Base-by-base conservation (phyloP, 1,140 invertebrate species). In the Cecropterus lyciades region DNA sequence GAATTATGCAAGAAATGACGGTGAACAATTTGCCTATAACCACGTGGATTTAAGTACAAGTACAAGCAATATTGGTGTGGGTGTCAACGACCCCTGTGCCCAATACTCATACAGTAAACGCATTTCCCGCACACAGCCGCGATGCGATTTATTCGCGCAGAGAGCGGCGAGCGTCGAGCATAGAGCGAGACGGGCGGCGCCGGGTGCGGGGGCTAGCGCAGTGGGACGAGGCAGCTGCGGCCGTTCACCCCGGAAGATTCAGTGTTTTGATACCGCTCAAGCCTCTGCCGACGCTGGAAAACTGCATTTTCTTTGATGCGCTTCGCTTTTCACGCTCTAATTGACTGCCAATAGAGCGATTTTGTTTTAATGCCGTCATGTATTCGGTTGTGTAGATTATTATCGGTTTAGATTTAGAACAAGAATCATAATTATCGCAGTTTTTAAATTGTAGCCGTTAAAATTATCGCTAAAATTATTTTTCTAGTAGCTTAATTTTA, bases 211-310 rank as follows among this genome's bases (percentile, higher is more conserved):
- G 76, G 73, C 75, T 76, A 81, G 79, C 73, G 77, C 67, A 73
- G 81, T 79, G 82, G 74, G 75, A 78, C 81, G 80, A 79, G 78
- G 81, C 76, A 69, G 69, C 69, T 40, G 72, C 72, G 89, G 89
- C 68, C 87, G 80, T 90, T 89, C 78, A 92, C 89, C 89, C 89
- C 89, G 89, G 87, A 90, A 91, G 85, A 89, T 89, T 87, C 89
- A 86, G 81, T 91, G 86, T 91, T 91, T 91, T 91, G 89, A 91
- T 91, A 90, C 82, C 80, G 84, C 83, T 75, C 77, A 80, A 91
- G 87, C 89, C 86, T 89, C 82, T 73, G 71, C 65, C 78, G 71
- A 66, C 79, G 79, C 72, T 87, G 82, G 88, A 89, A 90, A 91
- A 91, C 84, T 89, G 87, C 84, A 91, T 91, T 91, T 91, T 91